Evolutionary conservation across 2,797 vertebrate genomes (phyloP).

Genomic region (Galago senegalensis): DNA sequence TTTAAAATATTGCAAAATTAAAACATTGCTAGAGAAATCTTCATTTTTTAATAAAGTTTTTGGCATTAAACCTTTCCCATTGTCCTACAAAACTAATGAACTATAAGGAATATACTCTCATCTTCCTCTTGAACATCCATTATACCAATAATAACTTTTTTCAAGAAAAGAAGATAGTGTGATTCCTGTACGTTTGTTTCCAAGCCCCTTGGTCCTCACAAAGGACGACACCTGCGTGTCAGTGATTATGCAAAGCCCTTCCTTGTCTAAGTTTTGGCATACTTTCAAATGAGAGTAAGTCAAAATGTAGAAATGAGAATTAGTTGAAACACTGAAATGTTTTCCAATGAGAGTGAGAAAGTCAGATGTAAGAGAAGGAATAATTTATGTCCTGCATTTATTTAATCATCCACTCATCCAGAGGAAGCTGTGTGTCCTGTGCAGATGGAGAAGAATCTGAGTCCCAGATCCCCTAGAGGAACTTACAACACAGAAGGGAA

Average conservation of each 20-base stretch:
- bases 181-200: background rate
- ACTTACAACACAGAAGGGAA: background rate
- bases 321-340: background rate
- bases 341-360: background rate
- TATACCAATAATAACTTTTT: slow-evolving; percentile 30
- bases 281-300: background rate
- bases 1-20: slow-evolving; percentile 53
- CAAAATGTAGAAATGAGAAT: background rate
- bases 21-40: background rate
- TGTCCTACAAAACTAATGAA: slow-evolving; percentile 24
- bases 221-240: background rate
- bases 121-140: background rate
- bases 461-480: background rate
- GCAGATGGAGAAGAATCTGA: background rate
- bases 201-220: background rate
- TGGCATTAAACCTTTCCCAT: background rate
- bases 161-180: background rate
- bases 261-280: background rate
- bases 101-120: background rate
- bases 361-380: slow-evolving; percentile 5
- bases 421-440: background rate
- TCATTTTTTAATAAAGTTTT: background rate
- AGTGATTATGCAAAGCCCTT: background rate
- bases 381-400: background rate
- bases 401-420: background rate